phyloP scores from a whole-genome alignment of 2,113 vertebrate species.

The Triplophysa dalaica region DNA sequence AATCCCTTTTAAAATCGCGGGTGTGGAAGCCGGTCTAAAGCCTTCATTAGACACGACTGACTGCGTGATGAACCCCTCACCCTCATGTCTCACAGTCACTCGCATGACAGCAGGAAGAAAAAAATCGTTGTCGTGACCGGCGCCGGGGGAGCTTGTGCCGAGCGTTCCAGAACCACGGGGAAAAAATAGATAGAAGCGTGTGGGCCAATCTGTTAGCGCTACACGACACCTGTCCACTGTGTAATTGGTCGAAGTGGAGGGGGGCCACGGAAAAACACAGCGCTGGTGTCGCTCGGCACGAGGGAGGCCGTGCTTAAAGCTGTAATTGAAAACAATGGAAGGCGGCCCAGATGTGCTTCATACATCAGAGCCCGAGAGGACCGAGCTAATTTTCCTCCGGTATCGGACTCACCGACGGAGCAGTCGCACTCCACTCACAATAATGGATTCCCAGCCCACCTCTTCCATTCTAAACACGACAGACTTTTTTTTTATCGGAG shows the following conservation, averaged over 20 bases:
- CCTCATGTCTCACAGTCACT: conserved; percentile 26
- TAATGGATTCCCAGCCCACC: conserved; percentile 26
- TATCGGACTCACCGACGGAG: background rate
- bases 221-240: conserved; percentile 48
- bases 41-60: conserved; percentile 39
- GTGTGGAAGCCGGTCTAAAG: conserved; percentile 28
- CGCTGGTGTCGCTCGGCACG: conserved; percentile 21
- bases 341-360: conserved; percentile 46
- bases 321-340: conserved; percentile 57
- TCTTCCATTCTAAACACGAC: conserved; percentile 19
- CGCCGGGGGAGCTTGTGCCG: conserved; percentile 16
- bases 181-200: conserved; percentile 43
- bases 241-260: conserved; percentile 50
- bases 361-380: conserved; percentile 51
- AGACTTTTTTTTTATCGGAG: conserved; percentile 17
- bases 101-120: conserved; percentile 9
- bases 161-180: conserved; percentile 25
- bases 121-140: background rate
- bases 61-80: conserved; percentile 24
- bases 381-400: conserved; percentile 33
- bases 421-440: conserved; percentile 32
- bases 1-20: conserved; percentile 22
- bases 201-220: conserved; percentile 43
- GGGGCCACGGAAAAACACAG: conserved; percentile 19
- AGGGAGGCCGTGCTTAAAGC: conserved; percentile 40